A percentile compares a stretch with the other conserved stretches of the same genome.
Conservation (phyloP, 1,140 invertebrate genomes). For the Bradynema listronoti region DNA sequence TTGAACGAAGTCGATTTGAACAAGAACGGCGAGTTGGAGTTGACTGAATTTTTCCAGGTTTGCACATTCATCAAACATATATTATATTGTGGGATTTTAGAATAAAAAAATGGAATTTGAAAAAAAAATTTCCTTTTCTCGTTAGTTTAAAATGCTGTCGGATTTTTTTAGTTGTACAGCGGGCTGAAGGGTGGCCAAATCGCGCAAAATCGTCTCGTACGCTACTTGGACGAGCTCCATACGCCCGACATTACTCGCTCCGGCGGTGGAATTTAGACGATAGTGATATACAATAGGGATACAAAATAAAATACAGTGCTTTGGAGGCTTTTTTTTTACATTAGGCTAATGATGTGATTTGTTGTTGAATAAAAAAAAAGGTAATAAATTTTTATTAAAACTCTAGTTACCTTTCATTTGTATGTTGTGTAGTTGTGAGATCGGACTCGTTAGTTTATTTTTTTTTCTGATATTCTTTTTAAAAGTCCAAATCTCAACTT, state of each 20-base stretch:
- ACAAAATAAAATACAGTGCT: no score
- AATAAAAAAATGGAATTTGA: neutral
- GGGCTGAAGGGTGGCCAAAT: slow-evolving; percentile 56
- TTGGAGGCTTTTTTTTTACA: no score
- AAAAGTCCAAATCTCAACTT: no score
- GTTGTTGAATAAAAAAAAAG: no score
- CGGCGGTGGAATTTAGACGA: slow-evolving; percentile 39
- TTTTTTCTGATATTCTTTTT: no score
- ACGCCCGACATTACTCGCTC: slow-evolving; percentile 27
- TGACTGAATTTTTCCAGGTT: slow-evolving; percentile 97
- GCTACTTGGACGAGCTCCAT: slow-evolving; percentile 54
- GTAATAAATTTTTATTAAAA: no score
- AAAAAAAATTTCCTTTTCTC: neutral
- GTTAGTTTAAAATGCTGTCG: slow-evolving; percentile 8
- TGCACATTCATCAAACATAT: slow-evolving; percentile 14
- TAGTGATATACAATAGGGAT: no score
- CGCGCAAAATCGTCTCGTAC: slow-evolving; percentile 50
- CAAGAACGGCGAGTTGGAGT: slow-evolving; percentile 96
- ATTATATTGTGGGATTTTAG: no score
- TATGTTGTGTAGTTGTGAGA: no score
- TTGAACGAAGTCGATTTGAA: slow-evolving; percentile 95
- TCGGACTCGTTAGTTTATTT: no score
- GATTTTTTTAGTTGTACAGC: slow-evolving; percentile 50
- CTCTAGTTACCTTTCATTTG: no score
- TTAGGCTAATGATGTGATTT: no score